A percentile compares a stretch with the other conserved stretches of the same genome.
Conservation (phyloP, 2,888 invertebrate genomes). For the Lasioglossum marginatum region DNA sequence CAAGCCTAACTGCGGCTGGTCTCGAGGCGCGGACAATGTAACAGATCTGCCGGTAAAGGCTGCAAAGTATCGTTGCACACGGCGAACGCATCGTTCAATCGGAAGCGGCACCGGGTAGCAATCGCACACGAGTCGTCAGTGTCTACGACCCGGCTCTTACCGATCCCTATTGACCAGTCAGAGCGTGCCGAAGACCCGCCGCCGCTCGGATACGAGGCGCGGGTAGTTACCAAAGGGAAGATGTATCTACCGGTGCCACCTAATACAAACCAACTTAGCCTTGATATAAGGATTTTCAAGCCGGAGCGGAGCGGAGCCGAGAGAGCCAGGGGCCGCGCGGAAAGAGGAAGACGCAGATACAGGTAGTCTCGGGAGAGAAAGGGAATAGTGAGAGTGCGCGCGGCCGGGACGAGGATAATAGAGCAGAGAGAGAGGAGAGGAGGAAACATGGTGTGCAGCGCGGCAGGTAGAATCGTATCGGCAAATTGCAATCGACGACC, state of each 20-base stretch:
- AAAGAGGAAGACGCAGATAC: conserved; percentile 28
- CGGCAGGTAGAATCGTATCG: conserved; percentile 82
- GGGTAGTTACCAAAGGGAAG: conserved; percentile 69
- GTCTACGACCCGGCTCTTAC: conserved; percentile 1
- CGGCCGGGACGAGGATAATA: not conserved
- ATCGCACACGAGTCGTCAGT: not conserved
- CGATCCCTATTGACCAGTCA: conserved; percentile 68
- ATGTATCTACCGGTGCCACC: conserved; percentile 71
- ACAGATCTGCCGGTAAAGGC: not conserved
- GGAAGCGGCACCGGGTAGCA: not conserved
- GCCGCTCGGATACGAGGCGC: conserved; percentile 68
- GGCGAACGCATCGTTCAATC: conserved; percentile 3
- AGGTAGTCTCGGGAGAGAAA: conserved; percentile 8
- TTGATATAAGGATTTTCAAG: conserved; percentile 66
- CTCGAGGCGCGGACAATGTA: not conserved
- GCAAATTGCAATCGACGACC: conserved; percentile 82
- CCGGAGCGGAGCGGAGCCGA: conserved; percentile 30
- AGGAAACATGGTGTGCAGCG: conserved; percentile 66
- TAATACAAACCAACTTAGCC: conserved; percentile 47
- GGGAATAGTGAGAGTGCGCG: conserved; percentile 1
- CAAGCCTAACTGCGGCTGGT: not conserved
- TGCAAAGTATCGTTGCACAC: not conserved
- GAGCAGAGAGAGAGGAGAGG: conserved; percentile 33
- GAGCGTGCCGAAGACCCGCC: conserved; percentile 55
- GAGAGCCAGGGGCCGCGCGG: conserved; percentile 19